These are phyloP conservation scores for Pocillopora verrucosa DNA, from an alignment of 64 coral and sea anemone genomes.

Conservation along the genomic window DNA sequence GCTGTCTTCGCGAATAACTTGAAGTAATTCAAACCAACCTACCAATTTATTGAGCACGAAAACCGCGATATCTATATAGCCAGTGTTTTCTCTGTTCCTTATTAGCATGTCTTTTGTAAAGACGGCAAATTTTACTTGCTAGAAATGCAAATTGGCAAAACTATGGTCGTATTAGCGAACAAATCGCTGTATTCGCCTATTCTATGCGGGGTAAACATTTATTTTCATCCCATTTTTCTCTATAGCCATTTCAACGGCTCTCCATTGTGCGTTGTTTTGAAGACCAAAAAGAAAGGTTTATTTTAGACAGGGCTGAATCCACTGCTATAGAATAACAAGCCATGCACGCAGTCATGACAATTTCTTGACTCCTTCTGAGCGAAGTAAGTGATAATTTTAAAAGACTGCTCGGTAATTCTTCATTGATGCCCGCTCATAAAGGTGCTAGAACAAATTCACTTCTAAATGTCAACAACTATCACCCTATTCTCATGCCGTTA, in stretches of 20 bases:
- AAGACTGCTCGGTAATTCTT: neutral
- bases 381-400: conserved; percentile 37
- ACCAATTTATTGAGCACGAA: conserved; percentile 2
- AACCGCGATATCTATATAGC: neutral
- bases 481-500: conserved; percentile 15
- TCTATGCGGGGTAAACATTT: conserved; percentile 40
- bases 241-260: conserved; percentile 41
- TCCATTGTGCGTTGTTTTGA: conserved; percentile 48
- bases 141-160: conserved; percentile 49
- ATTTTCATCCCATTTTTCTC: conserved; percentile 11
- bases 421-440: neutral
- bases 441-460: conserved; percentile 15
- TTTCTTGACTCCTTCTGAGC: neutral
- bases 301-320: conserved; percentile 3
- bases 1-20: neutral
- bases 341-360: neutral
- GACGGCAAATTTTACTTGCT: conserved; percentile 43
- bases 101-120: conserved; percentile 34
- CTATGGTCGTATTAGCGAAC: conserved; percentile 47
- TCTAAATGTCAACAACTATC: conserved; percentile 7
- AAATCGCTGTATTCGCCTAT: conserved; percentile 33
- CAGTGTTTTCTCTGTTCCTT: conserved; percentile 3
- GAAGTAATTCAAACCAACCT: neutral
- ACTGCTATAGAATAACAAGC: neutral
- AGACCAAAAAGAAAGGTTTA: conserved; percentile 14